These are phyloP conservation scores for Pseudonaja textilis DNA, from an alignment of 2,113 vertebrate species.

Conservation along the genomic window DNA sequence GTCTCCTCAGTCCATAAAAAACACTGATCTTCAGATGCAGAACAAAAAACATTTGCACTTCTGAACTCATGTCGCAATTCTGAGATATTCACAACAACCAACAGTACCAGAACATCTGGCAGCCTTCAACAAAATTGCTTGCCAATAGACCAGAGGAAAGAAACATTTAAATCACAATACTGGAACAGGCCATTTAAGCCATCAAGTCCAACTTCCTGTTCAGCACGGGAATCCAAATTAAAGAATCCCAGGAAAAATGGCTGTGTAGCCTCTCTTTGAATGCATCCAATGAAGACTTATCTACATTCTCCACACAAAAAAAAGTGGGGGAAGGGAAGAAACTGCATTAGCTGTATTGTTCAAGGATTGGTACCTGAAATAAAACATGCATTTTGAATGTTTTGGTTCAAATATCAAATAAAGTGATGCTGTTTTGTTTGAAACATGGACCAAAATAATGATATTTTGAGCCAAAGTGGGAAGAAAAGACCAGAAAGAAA, in stretches of 20 bases:
- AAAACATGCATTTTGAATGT: neutral
- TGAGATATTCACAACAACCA: neutral
- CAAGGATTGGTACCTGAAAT: neutral
- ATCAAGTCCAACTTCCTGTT: neutral
- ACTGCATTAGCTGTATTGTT: neutral
- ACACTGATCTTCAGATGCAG: neutral
- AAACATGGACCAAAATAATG: neutral
- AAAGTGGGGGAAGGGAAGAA: neutral
- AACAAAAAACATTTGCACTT: neutral
- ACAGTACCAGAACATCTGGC: neutral
- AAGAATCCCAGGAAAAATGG: neutral
- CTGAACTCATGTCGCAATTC: neutral
- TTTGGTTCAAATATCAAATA: neutral
- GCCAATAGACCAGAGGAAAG: neutral
- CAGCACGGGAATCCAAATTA: neutral
- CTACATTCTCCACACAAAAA: neutral
- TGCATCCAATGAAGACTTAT: neutral
- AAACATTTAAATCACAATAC: neutral
- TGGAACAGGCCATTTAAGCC: neutral
- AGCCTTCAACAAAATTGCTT: neutral
- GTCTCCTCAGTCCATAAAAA: neutral
- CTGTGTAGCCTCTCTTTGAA: neutral
- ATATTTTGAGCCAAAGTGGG: neutral
- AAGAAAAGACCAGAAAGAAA: neutral
- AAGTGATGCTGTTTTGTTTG: neutral